Conservation (phyloP, 2,113 vertebrate species). For the Hystrix brachyura region DNA sequence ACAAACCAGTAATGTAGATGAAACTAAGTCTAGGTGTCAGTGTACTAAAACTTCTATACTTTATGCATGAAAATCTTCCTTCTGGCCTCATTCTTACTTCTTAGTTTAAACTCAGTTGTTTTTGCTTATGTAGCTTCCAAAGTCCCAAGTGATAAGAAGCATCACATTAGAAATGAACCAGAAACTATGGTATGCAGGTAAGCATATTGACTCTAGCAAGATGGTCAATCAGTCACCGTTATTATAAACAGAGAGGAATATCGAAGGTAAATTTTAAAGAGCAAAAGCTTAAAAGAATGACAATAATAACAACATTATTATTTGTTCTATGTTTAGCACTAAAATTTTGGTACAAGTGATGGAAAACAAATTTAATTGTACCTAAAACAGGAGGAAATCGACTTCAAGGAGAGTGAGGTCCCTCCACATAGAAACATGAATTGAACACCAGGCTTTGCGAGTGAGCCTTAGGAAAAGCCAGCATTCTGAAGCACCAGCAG, state of each 20-base stretch:
- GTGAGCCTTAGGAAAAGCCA: background rate
- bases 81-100: background rate
- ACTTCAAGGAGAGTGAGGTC: background rate
- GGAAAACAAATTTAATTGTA: background rate
- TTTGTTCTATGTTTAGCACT: background rate
- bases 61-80: background rate
- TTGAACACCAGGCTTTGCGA: background rate
- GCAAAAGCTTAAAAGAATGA: background rate
- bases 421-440: background rate
- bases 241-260: background rate
- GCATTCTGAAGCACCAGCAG: background rate
- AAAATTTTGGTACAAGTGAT: background rate
- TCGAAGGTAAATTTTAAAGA: background rate
- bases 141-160: background rate
- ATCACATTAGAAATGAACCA: background rate
- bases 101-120: background rate
- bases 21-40: slow-evolving; percentile 15
- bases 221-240: background rate
- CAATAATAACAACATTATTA: background rate
- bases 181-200: background rate
- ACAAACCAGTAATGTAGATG: background rate
- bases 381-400: background rate
- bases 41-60: background rate
- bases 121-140: background rate
- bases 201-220: background rate